Base-by-base conservation (phyloP, 1,140 invertebrate genomes). In the Zelostemma sp. region DNA sequence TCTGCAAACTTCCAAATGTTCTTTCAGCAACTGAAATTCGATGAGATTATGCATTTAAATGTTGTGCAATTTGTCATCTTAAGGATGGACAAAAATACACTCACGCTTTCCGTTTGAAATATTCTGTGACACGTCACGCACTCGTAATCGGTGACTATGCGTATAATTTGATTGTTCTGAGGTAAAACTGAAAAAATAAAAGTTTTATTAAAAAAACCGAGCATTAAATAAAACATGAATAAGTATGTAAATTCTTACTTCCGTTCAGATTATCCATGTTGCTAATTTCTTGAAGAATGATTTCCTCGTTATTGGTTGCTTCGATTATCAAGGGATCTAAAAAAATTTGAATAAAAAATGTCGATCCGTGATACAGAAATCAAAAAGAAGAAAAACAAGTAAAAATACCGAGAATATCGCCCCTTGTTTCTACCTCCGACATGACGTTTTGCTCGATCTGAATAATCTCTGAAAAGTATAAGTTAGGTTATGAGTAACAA, bases 51-150 rank as follows among this genome's bases (percentile, higher is more conserved):
- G n/a, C 25, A 28, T 4, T 4, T 8, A 28, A 8, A 28, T 4
- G 8, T 28, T 28, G 3, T 4, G 25, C 25, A 28, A 28, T 4
- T 28, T 4, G 25, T 28, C 3, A 28, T 4, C 8, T 28, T 28
- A 3, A 4, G 25, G 3, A 28, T 28, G 3, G 25, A 4, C 25
- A 4, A 28, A 28, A 28, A 28, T 28, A 4, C 25, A 72, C 77
- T 73, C 75, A 84, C 82, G 57, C 78, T 71, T 62, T 83, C 71
- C 19, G 76, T 76, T 40, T 80, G 79, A 51, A 84, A 84, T 38
- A 84, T 62, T 31, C 81, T 72, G 14, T 80, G 82, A 59, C 82
- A 84, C 3, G 82, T 84, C 6, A 84, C 82, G 70, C 82, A 84
- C 15, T 82, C 80, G 57, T 79, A 82, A 61, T 84, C 80, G 57